Conservation (phyloP, 2,113 vertebrate species). For the Speoplatyrhinus poulsoni region DNA sequence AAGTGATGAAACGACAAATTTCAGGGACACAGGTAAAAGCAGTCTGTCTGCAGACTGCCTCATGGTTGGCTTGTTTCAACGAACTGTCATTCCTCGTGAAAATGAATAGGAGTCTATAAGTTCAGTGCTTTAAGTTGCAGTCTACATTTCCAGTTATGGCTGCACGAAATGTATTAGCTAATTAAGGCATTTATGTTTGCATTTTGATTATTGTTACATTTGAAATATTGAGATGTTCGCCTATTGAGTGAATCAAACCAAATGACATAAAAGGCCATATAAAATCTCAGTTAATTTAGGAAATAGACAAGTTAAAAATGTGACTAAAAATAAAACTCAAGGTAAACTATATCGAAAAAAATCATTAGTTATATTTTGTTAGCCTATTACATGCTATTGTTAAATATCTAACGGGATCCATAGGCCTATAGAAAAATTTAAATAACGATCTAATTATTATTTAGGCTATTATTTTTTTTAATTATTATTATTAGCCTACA, state of each 20-base stretch:
- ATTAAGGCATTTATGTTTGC: too few species aligned
- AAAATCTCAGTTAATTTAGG: too few species aligned
- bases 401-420: neutral
- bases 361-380: neutral
- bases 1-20: conserved; percentile 67
- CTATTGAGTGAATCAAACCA: too few species aligned
- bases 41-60: conserved; percentile 1
- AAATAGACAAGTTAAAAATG: too few species aligned
- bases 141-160: too few species aligned
- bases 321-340: too few species aligned
- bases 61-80: neutral
- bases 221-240: too few species aligned
- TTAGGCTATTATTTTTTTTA: neutral
- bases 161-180: too few species aligned
- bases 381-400: neutral
- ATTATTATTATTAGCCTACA: too few species aligned
- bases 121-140: neutral
- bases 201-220: too few species aligned
- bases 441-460: neutral
- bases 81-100: neutral
- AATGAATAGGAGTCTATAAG: neutral
- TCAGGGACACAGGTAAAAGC: conserved; percentile 35
- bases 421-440: neutral
- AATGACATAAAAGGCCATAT: too few species aligned
- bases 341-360: too few species aligned